Percentiles rank a stretch among this genome's conserved stretches.
Conservation (phyloP, 2,888 invertebrate species). For the Achlya flavicornis region DNA sequence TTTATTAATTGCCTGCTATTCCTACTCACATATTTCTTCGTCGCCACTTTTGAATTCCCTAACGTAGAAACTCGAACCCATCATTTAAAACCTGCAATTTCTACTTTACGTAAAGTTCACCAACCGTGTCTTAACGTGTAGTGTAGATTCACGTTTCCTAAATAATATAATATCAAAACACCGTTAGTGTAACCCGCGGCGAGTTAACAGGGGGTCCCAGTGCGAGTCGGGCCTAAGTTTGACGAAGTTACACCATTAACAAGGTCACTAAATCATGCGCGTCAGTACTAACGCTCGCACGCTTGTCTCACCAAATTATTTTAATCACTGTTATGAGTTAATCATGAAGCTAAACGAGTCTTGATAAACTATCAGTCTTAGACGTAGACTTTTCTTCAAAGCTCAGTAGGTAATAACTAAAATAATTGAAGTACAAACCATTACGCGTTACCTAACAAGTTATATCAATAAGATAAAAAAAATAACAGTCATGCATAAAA, state of each 20-base stretch:
- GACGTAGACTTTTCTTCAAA: neutral
- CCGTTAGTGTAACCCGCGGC: constrained; percentile 31
- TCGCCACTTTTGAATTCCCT: neutral
- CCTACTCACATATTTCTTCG: neutral
- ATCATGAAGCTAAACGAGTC: constrained; percentile 36
- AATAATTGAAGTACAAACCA: too few relatives aligned
- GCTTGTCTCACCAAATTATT: constrained; percentile 66
- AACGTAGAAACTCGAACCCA: neutral
- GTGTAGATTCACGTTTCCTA: constrained; percentile 25
- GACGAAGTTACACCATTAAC: constrained; percentile 75
- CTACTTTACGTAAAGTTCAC: constrained; percentile 6
- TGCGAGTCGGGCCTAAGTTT: constrained; percentile 56
- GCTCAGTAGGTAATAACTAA: too few relatives aligned
- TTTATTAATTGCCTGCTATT: neutral
- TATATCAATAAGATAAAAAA: too few relatives aligned
- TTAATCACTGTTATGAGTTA: constrained; percentile 62
- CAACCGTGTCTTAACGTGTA: constrained; percentile 6
- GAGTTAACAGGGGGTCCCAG: constrained; percentile 52
- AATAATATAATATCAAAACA: constrained; percentile 45
- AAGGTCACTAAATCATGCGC: constrained; percentile 74
- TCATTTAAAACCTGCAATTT: neutral
- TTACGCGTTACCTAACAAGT: neutral
- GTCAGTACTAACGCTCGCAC: constrained; percentile 59
- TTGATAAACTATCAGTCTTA: neutral
- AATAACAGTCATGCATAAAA: too few relatives aligned